Conservation (phyloP, 2,113 vertebrate genomes). For the Taxidea taxus region DNA sequence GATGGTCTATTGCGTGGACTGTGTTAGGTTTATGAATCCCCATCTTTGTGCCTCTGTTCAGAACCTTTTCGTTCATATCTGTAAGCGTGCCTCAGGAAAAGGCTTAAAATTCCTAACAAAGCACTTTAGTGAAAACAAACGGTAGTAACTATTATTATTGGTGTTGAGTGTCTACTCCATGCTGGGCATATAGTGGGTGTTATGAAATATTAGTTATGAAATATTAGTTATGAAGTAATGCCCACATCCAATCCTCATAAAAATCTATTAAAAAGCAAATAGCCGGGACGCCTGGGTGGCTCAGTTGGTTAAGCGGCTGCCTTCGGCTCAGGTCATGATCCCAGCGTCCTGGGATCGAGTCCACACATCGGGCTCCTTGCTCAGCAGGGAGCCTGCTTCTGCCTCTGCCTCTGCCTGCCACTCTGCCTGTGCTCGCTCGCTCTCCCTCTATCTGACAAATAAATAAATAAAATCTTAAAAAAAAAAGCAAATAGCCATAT, state of each 20-base stretch:
- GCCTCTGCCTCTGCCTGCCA: too few species aligned
- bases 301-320: too few species aligned
- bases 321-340: too few species aligned
- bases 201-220: background rate
- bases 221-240: background rate
- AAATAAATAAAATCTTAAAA: too few species aligned
- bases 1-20: background rate
- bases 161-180: background rate
- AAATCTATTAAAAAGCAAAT: background rate
- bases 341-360: too few species aligned
- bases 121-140: slow-evolving; percentile 29
- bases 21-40: background rate
- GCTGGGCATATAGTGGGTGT: background rate
- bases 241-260: background rate
- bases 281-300: too few species aligned
- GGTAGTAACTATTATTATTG: background rate
- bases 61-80: background rate
- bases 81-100: background rate
- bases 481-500: too few species aligned
- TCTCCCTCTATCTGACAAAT: too few species aligned
- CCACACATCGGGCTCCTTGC: too few species aligned
- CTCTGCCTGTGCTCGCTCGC: too few species aligned
- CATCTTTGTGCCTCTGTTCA: background rate
- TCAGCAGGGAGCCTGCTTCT: too few species aligned
- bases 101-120: background rate